Evolutionary conservation across 2,888 invertebrate species (phyloP), one percentile per base, ranked within the genome.

Genomic region (Allophyes oxyacanthae): DNA sequence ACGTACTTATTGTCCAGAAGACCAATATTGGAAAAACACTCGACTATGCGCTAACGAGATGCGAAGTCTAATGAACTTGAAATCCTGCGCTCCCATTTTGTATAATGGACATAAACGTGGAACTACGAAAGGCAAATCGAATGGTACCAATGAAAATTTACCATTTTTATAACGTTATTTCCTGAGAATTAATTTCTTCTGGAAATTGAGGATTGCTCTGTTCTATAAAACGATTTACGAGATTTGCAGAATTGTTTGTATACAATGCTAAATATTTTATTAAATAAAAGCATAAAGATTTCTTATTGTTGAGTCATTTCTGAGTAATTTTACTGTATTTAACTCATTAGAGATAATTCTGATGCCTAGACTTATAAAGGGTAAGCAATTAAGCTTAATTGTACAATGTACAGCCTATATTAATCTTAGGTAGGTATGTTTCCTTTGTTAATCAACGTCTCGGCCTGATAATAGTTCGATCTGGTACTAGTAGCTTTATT

Each of bases 1-100:
- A 65, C 60, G 72, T 58, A n/a, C n/a, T n/a, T n/a, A 75, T 75
- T 75, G 88, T 87, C 85, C 87, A 88, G 84, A 86, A 84, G 83
- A 83, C 81, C 89, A 91, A 91, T 92, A 91, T 91, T 92, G 92
- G 89, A 87, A 86, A 85, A 89, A 88, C 90, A 87, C 90, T 91
- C 87, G 83, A 82, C 89, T 88, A 85, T 88, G 83, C 83, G 83
- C 87, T 91, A 91, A 92, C 91, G 91, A 91, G 90, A 85, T 86
- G 87, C 84, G 85, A 88, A 65, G 86, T 88, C 90, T 91, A 92
- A 92, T 92, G 91, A 92, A 91, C 90, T 91, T 88, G 91, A 92
- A 92, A 91, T 92, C 89, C 90, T 86, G 88, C 82, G 85, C 86
- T 85, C 86, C 88, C 88, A 91, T 90, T 91, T 90, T 87, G 88